Conservation (phyloP, 2,888 invertebrate genomes). For the Drosophila anomelani region DNA sequence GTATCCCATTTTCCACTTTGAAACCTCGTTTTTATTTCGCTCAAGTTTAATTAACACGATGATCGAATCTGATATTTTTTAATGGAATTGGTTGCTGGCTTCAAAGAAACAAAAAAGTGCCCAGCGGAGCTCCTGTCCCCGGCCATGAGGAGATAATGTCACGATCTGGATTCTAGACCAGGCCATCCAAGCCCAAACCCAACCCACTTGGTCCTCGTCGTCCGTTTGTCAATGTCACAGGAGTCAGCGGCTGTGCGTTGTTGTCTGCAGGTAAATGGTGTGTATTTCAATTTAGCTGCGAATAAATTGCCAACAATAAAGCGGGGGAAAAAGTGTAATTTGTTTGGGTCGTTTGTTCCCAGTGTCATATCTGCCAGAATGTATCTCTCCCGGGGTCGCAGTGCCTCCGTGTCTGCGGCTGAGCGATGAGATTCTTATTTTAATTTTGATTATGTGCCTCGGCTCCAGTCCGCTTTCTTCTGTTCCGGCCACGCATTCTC, state of each 20-base stretch:
- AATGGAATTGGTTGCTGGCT: constrained; percentile 14
- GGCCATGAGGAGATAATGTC: constrained; percentile 60
- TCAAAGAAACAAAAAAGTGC: neutral
- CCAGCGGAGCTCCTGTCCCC: constrained; percentile 31
- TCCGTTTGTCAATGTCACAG: constrained; percentile 34
- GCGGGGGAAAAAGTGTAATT: constrained; percentile 70
- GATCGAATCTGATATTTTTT: constrained; percentile 37
- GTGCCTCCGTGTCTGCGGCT: constrained; percentile 59
- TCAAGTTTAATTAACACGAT: constrained; percentile 40
- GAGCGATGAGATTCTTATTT: constrained; percentile 79
- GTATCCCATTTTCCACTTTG: neutral
- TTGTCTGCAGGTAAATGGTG: constrained; percentile 75
- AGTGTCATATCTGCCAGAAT: constrained; percentile 74
- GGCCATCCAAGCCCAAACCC: constrained; percentile 4
- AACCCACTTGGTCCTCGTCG: neutral
- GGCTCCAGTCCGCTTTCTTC: constrained; percentile 6
- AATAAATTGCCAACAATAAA: constrained; percentile 80
- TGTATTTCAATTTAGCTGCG: constrained; percentile 75
- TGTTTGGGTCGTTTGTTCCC: constrained; percentile 76
- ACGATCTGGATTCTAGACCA: constrained; percentile 27
- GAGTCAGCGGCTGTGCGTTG: constrained; percentile 39
- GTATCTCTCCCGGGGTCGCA: constrained; percentile 55
- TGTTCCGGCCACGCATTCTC: constrained; percentile 53
- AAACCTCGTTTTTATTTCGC: neutral
- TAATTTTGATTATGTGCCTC: constrained; percentile 75